Base-by-base conservation (phyloP, 2,113 vertebrate species). In the Cebidichthys violaceus region DNA sequence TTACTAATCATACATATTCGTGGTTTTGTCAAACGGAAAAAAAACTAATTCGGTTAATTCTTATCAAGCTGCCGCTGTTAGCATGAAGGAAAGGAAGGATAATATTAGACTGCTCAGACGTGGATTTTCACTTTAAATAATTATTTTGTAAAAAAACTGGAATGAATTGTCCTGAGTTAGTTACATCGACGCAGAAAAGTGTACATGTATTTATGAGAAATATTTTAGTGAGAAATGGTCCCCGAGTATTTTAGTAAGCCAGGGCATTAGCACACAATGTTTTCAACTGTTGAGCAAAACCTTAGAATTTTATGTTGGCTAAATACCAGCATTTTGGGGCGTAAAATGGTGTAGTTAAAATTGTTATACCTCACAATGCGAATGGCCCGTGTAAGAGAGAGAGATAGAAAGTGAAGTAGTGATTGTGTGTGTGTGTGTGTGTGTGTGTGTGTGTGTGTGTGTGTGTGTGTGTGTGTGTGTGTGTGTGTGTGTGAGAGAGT, bases 401-500 rank as follows among this genome's bases (percentile, higher is more conserved):
- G 13, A 41, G 39, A 9, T 39, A 4, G 59, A 41, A 20, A 29
- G 37, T 14, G 65, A 59, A 57, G 54, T 57, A 13, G n/a, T 55
- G 54, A 52, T 24, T 27, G 70, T 31, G 47, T 11, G 75, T 18
- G 73, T 80, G 82, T 37, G 68, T 89, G 93, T 92, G 45, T 64
- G 13, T 41, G 67, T 24, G 70, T 11, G 41, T 35, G n/a, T 52
- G 59, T 31, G 55, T 70, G 73, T 31, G 47, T 11, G 79, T 24
- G 73, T 80, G 82, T 43, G 68, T 89, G 93, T 92, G 45, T 47
- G 43, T 45, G 15, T 64, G 17, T 41, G 67, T n/a, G 71, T 13
- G 52, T 37, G n/a, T 47, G 65, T 27, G 59, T 71, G 70, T 29
- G 43, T 7, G 72, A 22, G 73, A 82, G 82, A 45, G 70, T 88